Conservation (phyloP, 2,888 invertebrate species). For the Opisthograptis luteolata region DNA sequence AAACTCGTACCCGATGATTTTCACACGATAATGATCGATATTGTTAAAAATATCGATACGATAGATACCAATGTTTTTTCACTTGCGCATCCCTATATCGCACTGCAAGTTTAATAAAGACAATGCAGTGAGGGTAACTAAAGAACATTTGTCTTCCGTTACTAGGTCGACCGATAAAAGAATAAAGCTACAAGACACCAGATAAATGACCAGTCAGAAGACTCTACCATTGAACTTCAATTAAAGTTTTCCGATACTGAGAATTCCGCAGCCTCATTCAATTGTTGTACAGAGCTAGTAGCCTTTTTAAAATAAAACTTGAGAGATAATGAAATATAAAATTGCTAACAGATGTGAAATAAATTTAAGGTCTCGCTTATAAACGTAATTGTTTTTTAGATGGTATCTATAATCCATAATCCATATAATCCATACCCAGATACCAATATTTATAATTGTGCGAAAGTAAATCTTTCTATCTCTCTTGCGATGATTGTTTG, state of each 20-base stretch:
- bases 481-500: no score
- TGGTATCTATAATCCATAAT: no score
- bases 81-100: no score
- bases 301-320: neutral
- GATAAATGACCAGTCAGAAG: conserved; percentile 39
- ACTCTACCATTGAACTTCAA: conserved; percentile 36
- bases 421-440: no score
- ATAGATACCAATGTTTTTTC: no score
- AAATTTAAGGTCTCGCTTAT: no score
- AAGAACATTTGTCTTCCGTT: conserved; percentile 38
- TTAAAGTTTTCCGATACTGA: conserved; percentile 37
- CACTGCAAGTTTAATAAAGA: conserved; percentile 8
- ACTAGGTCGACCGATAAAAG: conserved; percentile 43
- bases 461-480: no score
- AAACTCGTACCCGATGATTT: no score
- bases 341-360: neutral
- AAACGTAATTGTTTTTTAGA: no score
- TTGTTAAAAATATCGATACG: no score
- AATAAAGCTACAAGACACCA: conserved; percentile 37
- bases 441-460: no score
- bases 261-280: conserved; percentile 24
- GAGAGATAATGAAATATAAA: neutral
- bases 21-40: no score
- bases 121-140: conserved; percentile 25
- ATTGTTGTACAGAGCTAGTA: conserved; percentile 11